Evolutionary conservation across 1,140 invertebrate species (phyloP), one percentile per base, ranked within the genome.

Genomic region (Lerema accius): DNA sequence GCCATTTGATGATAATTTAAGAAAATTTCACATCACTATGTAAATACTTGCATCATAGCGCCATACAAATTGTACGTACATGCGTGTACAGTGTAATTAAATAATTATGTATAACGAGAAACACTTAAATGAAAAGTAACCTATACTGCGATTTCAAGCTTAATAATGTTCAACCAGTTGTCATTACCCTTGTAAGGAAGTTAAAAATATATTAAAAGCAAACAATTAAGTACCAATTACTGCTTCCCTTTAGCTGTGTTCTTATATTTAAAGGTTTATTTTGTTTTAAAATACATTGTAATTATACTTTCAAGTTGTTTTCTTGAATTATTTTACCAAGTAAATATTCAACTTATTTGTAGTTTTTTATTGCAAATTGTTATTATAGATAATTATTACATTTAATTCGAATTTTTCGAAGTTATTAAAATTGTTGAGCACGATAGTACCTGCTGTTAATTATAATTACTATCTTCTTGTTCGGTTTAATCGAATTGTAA

Each of bases 171-270:
- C 42, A 45, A 45, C 23, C 26, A 56, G 39, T 45, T 56, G 53
- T 56, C 53, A 56, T 56, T 56, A 56, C 53, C 53, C 53, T 45
- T 56, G 51, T 55, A 55, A 55, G 51, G 51, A 55, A 55, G 51
- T 53, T 28, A 55, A 53, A 55, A 23, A 46, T 39, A 6, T 42
- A 14, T 55, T 53, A 40, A 53, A 43, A 15, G 9, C 39, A 19
- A 16, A 55, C 19, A 55, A 55, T 55, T 55, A 55, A 43, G 19
- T 43, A 55, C 39, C 51, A 55, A 55, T 55, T 55, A 43, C 43
- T 43, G 39, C 39, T 26, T 23, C 23, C 19, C 14, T 55, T 40
- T 3, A 43, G 13, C 43, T 42, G 23, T 43, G 39, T 39, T 55
- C 13, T n/a, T 43, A n/a, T 39, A 15, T 55, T 55, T 10, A 55